phyloP scores from a whole-genome alignment of 1,140 invertebrate species.

The Uloborus diversus region DNA sequence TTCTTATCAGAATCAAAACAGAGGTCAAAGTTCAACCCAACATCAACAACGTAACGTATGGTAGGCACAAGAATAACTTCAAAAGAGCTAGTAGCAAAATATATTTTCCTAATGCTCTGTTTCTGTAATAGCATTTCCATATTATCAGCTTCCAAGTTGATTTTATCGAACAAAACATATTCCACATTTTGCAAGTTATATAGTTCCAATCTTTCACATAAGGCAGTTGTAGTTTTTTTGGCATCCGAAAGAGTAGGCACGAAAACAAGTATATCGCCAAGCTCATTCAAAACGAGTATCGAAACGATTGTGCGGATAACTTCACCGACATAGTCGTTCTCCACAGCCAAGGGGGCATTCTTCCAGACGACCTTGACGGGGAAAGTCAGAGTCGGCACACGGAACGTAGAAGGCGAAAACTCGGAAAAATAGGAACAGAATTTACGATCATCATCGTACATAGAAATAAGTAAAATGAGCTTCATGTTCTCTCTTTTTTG shows the following conservation, averaged over 20 bases:
- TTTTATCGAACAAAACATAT: conserved; percentile 18
- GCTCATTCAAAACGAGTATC: conserved; percentile 13
- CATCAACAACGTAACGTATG: conserved; percentile 30
- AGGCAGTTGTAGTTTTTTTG: not conserved
- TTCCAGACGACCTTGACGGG: conserved; percentile 31
- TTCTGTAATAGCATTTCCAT: conserved; percentile 5
- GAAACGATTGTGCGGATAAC: conserved; percentile 16
- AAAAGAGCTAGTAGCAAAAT: conserved; percentile 24
- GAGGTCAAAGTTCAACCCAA: conserved; percentile 19
- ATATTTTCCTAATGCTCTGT: not conserved
- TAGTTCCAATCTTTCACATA: not conserved
- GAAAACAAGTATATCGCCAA: conserved; percentile 32
- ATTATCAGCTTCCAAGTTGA: not conserved
- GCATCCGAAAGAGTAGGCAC: conserved; percentile 8
- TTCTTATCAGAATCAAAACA: conserved; percentile 14
- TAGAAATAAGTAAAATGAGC: conserved; percentile 13
- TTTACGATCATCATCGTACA: not conserved
- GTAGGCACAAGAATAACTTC: conserved; percentile 42
- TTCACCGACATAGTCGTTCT: conserved; percentile 36
- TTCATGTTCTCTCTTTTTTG: not conserved
- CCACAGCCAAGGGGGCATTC: not conserved
- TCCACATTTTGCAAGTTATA: not conserved
- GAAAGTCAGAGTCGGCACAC: not conserved
- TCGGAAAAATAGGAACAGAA: conserved; percentile 18
- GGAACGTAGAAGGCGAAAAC: not conserved